Conservation (phyloP, 2,888 invertebrate species). For the Cryptocephalus primarius region DNA sequence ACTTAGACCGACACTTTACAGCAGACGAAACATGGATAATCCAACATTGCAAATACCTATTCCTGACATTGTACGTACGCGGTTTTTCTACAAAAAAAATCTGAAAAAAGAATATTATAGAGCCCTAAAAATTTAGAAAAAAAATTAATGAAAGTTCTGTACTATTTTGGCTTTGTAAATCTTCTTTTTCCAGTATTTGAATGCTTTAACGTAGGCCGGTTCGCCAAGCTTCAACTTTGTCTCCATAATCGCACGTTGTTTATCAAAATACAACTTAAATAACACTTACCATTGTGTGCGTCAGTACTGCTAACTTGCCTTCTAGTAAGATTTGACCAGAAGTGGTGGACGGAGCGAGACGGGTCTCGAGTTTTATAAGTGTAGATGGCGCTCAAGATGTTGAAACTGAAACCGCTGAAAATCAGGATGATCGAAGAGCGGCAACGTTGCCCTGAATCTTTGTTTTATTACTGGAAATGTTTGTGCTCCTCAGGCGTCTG, state of each 20-base stretch:
- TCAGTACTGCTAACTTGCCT: constrained; percentile 45
- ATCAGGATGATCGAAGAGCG: not conserved
- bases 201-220: constrained; percentile 29
- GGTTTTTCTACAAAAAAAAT: not conserved
- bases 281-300: constrained; percentile 37
- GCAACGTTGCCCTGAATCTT: not conserved
- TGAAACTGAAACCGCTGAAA: constrained; percentile 23
- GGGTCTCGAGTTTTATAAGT: constrained; percentile 62
- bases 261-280: constrained; percentile 8
- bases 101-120: constrained; percentile 4
- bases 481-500: too few relatives aligned
- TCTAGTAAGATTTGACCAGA: constrained; percentile 63
- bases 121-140: too few relatives aligned
- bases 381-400: constrained; percentile 53
- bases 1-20: constrained; percentile 16
- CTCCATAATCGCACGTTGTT: constrained; percentile 5
- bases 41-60: constrained; percentile 17
- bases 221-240: constrained; percentile 19
- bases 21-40: constrained; percentile 1
- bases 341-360: constrained; percentile 61
- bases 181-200: constrained; percentile 34
- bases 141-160: constrained; percentile 12
- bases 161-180: constrained; percentile 34
- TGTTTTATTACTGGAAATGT: too few relatives aligned
- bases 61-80: constrained; percentile 11